A percentile compares a stretch with the other conserved stretches of the same genome.
Evolutionary conservation across 2,888 invertebrate genomes (phyloP).

Genomic region (Heteropelma amictum): DNA sequence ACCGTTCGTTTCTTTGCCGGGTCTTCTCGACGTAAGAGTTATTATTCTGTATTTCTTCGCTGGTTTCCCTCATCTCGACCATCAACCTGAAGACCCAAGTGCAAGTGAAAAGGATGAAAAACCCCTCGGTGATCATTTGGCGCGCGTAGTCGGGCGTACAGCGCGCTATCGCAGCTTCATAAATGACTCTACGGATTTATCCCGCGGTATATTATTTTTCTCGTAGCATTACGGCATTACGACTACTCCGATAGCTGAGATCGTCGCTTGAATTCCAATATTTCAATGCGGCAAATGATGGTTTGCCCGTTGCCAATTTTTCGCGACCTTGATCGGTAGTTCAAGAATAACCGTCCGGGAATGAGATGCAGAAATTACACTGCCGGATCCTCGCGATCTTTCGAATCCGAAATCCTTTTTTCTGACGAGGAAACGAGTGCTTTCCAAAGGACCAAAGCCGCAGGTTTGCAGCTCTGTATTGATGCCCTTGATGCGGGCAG

Average conservation of each 20-base stretch:
- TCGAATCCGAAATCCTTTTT: no score
- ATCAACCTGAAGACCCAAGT: background rate
- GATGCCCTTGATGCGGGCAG: no score
- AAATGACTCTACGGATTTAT: constrained; percentile 24
- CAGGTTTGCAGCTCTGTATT: no score
- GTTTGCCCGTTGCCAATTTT: no score
- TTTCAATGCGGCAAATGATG: no score
- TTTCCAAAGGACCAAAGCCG: no score
- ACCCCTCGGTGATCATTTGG: constrained; percentile 27
- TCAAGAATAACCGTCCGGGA: no score
- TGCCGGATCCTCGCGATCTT: no score
- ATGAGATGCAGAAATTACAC: no score
- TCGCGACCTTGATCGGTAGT: no score
- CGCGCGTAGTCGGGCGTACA: background rate
- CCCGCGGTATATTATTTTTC: constrained; percentile 16
- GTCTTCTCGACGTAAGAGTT: background rate
- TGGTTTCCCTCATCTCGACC: background rate
- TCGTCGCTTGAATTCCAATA: constrained; percentile 7
- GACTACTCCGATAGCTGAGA: constrained; percentile 6
- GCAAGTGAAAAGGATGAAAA: constrained; percentile 33
- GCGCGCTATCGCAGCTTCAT: constrained; percentile 17
- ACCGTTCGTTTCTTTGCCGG: constrained; percentile 21
- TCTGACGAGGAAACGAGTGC: no score
- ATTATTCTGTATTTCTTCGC: constrained; percentile 27
- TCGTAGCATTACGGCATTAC: background rate